Conservation (phyloP, 2,113 vertebrate species). For the Aldabrachelys gigantea region DNA sequence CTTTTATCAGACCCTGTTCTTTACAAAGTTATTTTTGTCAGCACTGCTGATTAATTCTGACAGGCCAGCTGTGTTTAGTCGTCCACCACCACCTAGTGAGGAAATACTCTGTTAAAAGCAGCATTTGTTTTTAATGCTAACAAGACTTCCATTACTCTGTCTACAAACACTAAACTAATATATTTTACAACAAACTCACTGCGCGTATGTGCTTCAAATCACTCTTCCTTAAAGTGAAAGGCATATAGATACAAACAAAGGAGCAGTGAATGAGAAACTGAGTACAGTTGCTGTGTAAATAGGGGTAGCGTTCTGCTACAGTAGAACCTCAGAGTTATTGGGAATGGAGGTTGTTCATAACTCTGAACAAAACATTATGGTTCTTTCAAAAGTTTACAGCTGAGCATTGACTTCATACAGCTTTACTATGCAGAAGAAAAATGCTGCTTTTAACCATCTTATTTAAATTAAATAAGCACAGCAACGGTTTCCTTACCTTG, state of each 20-base stretch:
- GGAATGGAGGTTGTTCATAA: too few species aligned
- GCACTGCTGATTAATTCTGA: not conserved
- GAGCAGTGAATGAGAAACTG: not conserved
- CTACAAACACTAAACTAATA: not conserved
- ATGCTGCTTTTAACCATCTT: too few species aligned
- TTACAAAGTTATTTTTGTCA: not conserved
- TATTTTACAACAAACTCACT: not conserved
- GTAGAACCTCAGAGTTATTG: too few species aligned
- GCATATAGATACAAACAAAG: not conserved
- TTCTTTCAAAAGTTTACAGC: too few species aligned
- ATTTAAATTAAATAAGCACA: too few species aligned
- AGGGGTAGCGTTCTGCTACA: fast-evolving
- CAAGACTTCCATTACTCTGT: not conserved
- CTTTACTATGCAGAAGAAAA: too few species aligned
- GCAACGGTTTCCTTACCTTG: too few species aligned
- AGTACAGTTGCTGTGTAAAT: not conserved
- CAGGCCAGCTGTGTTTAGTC: not conserved
- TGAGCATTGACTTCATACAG: too few species aligned
- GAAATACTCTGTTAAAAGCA: not conserved
- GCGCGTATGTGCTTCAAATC: not conserved
- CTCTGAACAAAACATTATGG: too few species aligned
- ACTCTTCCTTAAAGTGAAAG: fast-evolving
- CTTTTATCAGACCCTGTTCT: not conserved
- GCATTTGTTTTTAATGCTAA: not conserved
- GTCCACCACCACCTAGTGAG: fast-evolving